Conservation (phyloP, 2,113 vertebrate genomes). For the Dolichallabes microphthalmus region DNA sequence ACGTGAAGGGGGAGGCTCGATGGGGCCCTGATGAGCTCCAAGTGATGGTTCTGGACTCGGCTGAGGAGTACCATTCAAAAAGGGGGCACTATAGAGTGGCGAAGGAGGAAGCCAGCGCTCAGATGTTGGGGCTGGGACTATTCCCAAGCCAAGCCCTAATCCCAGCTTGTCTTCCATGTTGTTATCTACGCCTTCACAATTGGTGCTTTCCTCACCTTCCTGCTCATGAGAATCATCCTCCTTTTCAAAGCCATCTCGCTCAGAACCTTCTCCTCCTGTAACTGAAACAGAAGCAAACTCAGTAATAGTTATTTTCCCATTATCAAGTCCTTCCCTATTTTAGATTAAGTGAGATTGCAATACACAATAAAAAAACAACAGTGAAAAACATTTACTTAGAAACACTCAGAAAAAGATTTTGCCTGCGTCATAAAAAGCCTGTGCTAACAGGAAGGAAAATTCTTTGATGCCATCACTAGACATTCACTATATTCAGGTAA, state of each 20-base stretch:
- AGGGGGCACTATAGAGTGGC: constrained; percentile 77
- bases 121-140: constrained; percentile 75
- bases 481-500: too few relatives aligned
- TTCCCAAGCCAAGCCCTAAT: constrained; percentile 72
- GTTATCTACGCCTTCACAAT: constrained; percentile 70
- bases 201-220: constrained; percentile 69
- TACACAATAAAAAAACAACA: not conserved
- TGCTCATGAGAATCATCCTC: constrained; percentile 73
- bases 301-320: not conserved
- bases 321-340: not conserved
- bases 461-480: too few relatives aligned
- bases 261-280: constrained; percentile 68
- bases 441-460: too few relatives aligned
- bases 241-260: constrained; percentile 73
- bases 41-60: constrained; percentile 76
- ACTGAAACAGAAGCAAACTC: constrained; percentile 52
- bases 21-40: constrained; percentile 70
- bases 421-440: too few relatives aligned
- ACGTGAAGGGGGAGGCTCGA: constrained; percentile 68
- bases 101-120: constrained; percentile 79
- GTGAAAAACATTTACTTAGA: not conserved
- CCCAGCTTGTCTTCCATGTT: constrained; percentile 78
- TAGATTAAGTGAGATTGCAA: too few relatives aligned
- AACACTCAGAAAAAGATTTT: not conserved
- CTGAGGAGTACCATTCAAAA: constrained; percentile 77